A percentile compares a stretch with the other conserved stretches of the same genome.
Evolutionary conservation across 1,140 invertebrate species (phyloP).

Genomic region (Limonius californicus): DNA sequence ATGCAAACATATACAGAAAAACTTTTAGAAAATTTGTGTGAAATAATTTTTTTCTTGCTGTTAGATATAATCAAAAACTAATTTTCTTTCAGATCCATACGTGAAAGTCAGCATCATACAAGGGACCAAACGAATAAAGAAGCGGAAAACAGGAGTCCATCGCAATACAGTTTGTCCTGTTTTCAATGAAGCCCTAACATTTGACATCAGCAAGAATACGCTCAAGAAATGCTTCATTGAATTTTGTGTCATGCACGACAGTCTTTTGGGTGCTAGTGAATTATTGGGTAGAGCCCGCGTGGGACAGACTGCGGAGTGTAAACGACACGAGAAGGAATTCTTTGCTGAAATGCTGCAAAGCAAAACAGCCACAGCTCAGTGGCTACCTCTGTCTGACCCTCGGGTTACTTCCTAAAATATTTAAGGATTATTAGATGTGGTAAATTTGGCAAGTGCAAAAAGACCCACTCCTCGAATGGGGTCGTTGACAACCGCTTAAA

Average conservation of each 20-base stretch:
- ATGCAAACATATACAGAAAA: too few relatives aligned
- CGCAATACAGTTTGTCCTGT: slow-evolving; percentile 80
- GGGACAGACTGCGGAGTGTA: slow-evolving; percentile 48
- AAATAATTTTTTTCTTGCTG: too few relatives aligned
- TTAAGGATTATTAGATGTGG: too few relatives aligned
- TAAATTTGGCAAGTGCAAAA: too few relatives aligned
- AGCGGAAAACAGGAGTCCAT: slow-evolving; percentile 83
- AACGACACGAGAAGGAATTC: slow-evolving; percentile 49
- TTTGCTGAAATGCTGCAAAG: slow-evolving; percentile 55
- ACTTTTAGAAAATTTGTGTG: too few relatives aligned
- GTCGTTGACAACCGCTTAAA: too few relatives aligned
- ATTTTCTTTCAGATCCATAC: slow-evolving; percentile 64
- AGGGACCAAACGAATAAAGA: slow-evolving; percentile 72
- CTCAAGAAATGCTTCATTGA: slow-evolving; percentile 53
- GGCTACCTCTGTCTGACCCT: slow-evolving; percentile 51
- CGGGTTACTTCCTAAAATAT: neutral
- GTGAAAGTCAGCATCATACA: slow-evolving; percentile 79
- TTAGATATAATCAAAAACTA: too few relatives aligned
- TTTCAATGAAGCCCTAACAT: slow-evolving; percentile 84
- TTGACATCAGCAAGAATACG: slow-evolving; percentile 66
- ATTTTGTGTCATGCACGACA: slow-evolving; percentile 54
- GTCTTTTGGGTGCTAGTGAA: slow-evolving; percentile 52
- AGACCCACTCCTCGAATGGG: too few relatives aligned
- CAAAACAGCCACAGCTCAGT: slow-evolving; percentile 56
- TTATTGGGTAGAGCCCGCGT: slow-evolving; percentile 52